Conservation (phyloP, 2,888 invertebrate species). For the Callyntrura sp. region DNA sequence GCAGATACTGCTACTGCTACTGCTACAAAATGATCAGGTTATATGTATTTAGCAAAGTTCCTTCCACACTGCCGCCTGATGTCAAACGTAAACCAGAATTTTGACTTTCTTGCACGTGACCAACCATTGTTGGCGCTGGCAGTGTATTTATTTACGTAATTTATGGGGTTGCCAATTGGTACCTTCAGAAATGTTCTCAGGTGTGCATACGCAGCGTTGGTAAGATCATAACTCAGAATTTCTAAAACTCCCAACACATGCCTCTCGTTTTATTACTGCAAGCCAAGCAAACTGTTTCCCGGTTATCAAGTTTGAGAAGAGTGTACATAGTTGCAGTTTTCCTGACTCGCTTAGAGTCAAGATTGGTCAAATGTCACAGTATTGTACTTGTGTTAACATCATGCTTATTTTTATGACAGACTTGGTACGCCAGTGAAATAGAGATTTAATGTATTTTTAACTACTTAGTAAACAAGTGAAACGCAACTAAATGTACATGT, state of each 20-base stretch:
- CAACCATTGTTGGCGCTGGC: conserved; percentile 30
- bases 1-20: too few species aligned
- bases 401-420: background rate
- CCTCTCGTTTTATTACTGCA: background rate
- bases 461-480: background rate
- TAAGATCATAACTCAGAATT: too few species aligned
- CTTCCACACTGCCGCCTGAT: conserved; percentile 64
- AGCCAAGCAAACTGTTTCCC: background rate
- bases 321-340: too few species aligned
- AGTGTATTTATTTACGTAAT: conserved; percentile 68
- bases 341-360: too few species aligned
- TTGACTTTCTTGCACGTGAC: conserved; percentile 79
- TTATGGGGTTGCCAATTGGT: conserved; percentile 51
- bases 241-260: too few species aligned
- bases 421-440: background rate
- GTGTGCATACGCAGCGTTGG: too few species aligned
- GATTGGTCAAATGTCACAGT: too few species aligned
- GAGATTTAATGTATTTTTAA: background rate
- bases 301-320: background rate
- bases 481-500: conserved; percentile 7
- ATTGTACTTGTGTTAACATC: background rate
- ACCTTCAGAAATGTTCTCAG: too few species aligned
- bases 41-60: conserved; percentile 25
- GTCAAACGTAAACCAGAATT: conserved; percentile 75
- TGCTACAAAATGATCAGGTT: conserved; percentile 59